Evolutionary conservation across 2,888 invertebrate species (phyloP).

Genomic region (Calameuta pallipes): DNA sequence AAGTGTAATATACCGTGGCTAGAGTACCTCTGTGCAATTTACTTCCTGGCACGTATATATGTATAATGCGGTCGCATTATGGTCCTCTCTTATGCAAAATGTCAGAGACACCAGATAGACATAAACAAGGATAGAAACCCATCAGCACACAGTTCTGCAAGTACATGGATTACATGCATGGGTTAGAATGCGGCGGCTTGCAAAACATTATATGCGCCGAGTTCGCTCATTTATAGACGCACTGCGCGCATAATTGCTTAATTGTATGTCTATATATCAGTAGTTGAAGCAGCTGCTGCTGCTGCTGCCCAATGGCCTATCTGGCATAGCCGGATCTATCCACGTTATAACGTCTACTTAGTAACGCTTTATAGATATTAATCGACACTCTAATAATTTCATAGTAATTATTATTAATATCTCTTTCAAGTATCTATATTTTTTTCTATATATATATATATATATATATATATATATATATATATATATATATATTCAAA

Average conservation of each 20-base stretch:
- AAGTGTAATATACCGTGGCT: not conserved
- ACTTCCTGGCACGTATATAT: constrained; percentile 16
- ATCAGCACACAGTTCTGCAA: not conserved
- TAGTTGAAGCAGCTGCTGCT: constrained; percentile 16
- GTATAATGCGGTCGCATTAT: constrained; percentile 6
- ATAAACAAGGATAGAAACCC: not conserved
- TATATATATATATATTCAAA: not conserved
- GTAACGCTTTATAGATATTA: not conserved
- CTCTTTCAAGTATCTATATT: not conserved
- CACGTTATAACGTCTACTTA: not conserved
- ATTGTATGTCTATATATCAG: constrained; percentile 23
- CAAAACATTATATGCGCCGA: constrained; percentile 3
- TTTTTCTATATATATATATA: not conserved
- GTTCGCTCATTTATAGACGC: constrained; percentile 14
- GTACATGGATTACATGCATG: not conserved
- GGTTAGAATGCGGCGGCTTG: not conserved
- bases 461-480: not conserved
- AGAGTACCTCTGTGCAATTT: constrained; percentile 11
- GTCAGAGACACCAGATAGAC: not conserved
- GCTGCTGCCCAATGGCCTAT: not conserved
- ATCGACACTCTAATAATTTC: not conserved
- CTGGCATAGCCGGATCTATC: not conserved
- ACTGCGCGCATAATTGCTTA: constrained; percentile 22
- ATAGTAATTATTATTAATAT: not conserved
- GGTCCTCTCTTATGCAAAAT: not conserved